These are phyloP conservation scores for Mustela nigripes DNA, from an alignment of 2,113 vertebrate genomes.

Conservation along the genomic window DNA sequence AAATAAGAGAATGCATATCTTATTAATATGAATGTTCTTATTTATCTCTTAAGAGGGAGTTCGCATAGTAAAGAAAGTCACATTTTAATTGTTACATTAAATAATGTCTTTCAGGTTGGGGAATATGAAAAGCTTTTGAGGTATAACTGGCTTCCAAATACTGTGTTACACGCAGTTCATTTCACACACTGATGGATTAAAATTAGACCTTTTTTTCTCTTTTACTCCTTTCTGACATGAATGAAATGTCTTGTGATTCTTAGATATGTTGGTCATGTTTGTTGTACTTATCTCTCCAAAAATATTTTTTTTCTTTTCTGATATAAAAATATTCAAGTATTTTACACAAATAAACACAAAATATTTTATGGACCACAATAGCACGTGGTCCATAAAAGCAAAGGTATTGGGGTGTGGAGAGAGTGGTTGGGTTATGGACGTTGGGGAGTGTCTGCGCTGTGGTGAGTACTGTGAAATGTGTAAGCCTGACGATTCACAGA, in stretches of 20 bases:
- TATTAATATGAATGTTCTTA: constrained; percentile 45
- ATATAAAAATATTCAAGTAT: neutral
- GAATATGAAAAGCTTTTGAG: constrained; percentile 40
- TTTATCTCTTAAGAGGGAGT: neutral
- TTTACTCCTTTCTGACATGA: constrained; percentile 37
- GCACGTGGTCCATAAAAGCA: neutral
- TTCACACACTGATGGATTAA: constrained; percentile 50
- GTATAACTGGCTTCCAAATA: constrained; percentile 51
- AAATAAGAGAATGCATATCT: constrained; percentile 49
- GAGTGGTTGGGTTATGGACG: too few species aligned
- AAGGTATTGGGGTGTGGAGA: neutral
- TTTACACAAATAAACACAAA: too few species aligned
- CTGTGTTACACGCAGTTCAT: constrained; percentile 4
- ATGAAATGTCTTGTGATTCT: neutral
- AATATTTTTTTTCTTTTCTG: constrained; percentile 50
- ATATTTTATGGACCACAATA: too few species aligned
- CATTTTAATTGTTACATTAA: constrained; percentile 37
- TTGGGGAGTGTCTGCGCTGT: too few species aligned
- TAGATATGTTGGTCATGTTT: constrained; percentile 17
- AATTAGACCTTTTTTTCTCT: neutral
- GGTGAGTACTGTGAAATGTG: too few species aligned
- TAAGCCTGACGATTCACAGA: too few species aligned
- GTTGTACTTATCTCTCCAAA: neutral
- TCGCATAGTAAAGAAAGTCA: neutral
- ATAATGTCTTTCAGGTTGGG: constrained; percentile 55